phyloP scores from a whole-genome alignment of 2,888 invertebrate species.

The Thysanoteuthis rhombus region DNA sequence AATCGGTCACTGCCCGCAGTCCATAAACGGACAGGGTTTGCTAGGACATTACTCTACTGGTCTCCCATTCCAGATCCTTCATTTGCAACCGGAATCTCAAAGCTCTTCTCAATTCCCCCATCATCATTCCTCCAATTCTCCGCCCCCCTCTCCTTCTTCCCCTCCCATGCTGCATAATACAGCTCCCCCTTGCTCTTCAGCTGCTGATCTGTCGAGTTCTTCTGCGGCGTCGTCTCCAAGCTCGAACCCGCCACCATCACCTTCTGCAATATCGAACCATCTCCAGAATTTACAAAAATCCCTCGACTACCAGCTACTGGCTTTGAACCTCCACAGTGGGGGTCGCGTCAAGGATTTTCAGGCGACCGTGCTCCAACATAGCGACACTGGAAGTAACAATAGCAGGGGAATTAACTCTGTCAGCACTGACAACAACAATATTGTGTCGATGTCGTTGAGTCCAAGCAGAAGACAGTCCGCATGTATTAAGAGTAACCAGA shows the following conservation, averaged over 20 bases:
- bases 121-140: not conserved
- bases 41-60: conserved; percentile 23
- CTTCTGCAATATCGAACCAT: not conserved
- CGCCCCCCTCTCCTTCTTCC: not conserved
- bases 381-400: not conserved
- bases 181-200: not conserved
- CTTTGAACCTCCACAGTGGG: not conserved
- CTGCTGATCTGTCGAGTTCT: not conserved
- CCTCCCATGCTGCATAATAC: not conserved
- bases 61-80: conserved; percentile 33
- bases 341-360: not conserved
- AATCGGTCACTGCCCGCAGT: conserved; percentile 29
- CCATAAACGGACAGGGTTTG: conserved; percentile 32
- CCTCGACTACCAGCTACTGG: not conserved
- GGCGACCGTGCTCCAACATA: not conserved
- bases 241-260: not conserved
- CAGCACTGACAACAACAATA: not conserved
- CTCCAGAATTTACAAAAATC: not conserved
- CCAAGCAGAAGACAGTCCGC: not conserved
- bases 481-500: not conserved
- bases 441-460: not conserved
- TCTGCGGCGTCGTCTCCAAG: not conserved
- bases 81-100: not conserved
- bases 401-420: not conserved
- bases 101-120: not conserved